These are phyloP conservation scores for Ephydatia muelleri DNA, from an alignment of 37 sponge, comb jelly and placozoan genomes.

Conservation along the genomic window DNA sequence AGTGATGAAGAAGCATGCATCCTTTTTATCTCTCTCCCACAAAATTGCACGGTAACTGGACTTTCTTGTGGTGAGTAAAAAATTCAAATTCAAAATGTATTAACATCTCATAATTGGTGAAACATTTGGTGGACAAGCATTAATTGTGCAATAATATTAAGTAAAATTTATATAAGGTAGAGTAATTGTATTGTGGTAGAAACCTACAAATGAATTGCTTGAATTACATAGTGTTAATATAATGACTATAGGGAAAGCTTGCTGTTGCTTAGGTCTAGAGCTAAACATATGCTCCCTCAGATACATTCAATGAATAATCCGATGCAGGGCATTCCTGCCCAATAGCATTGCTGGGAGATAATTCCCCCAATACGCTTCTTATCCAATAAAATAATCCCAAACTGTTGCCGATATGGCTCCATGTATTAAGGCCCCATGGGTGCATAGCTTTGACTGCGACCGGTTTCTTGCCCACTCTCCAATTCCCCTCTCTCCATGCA, in stretches of 20 bases:
- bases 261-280: neutral
- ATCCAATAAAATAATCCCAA: constrained; percentile 1
- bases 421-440: neutral
- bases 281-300: constrained; percentile 1
- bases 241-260: neutral
- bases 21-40: too few species aligned
- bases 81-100: too few species aligned
- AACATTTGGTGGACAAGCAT: neutral
- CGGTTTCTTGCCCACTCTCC: neutral
- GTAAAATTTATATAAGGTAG: neutral
- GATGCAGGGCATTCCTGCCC: neutral
- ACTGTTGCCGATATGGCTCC: constrained; percentile 1
- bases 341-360: constrained; percentile 1
- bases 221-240: neutral
- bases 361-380: neutral
- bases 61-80: too few species aligned
- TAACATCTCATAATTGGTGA: too few species aligned
- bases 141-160: neutral
- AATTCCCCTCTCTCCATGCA: neutral
- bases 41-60: too few species aligned
- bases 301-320: neutral
- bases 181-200: neutral
- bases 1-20: too few species aligned
- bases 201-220: neutral
- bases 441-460: neutral